Conservation (phyloP, 1,140 invertebrate genomes). For the Brachionus rubens region DNA sequence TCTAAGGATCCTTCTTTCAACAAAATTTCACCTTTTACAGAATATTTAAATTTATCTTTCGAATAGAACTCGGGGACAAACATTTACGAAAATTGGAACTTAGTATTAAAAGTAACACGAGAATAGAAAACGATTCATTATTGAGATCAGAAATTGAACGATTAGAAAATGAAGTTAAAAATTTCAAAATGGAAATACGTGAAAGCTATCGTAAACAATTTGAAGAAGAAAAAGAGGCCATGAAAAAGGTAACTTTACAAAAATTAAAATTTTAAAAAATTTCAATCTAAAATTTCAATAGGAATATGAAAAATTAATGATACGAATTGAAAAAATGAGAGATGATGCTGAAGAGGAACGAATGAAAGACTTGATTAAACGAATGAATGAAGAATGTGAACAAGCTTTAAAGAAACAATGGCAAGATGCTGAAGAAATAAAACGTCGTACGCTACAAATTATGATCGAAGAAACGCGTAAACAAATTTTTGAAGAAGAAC, state of each 20-base stretch:
- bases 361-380: slow-evolving; percentile 52
- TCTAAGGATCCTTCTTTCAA: too few species aligned
- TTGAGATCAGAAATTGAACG: neutral
- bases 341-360: slow-evolving; percentile 55
- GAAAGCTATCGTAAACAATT: neutral
- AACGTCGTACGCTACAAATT: slow-evolving; percentile 21
- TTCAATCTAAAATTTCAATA: too few species aligned
- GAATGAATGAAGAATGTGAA: slow-evolving; percentile 54
- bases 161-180: neutral
- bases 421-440: slow-evolving; percentile 51
- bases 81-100: slow-evolving; percentile 2
- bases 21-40: too few species aligned
- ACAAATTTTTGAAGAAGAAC: slow-evolving; percentile 1
- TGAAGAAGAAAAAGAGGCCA: neutral
- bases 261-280: too few species aligned
- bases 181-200: neutral
- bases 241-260: neutral
- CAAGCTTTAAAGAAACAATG: slow-evolving; percentile 53
- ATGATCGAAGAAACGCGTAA: neutral
- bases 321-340: slow-evolving; percentile 52
- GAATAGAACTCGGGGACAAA: slow-evolving; percentile 12
- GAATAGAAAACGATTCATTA: neutral
- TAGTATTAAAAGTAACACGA: neutral
- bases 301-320: slow-evolving; percentile 53
- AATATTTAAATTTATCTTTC: too few species aligned